Evolutionary conservation across 2,113 vertebrate genomes (phyloP).

Genomic region (Cyanocitta stelleri): DNA sequence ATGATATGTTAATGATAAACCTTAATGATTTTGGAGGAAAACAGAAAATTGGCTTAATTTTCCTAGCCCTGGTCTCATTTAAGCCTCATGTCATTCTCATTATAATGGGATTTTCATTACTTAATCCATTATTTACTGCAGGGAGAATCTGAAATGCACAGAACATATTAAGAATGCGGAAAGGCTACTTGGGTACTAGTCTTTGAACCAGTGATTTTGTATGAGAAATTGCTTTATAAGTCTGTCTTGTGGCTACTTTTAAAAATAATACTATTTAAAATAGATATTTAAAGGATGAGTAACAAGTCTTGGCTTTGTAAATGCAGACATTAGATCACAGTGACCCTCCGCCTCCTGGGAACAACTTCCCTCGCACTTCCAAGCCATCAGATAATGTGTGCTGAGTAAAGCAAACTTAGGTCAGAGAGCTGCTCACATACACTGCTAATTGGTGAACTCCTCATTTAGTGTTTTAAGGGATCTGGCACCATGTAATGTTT

Average conservation of each 20-base stretch:
- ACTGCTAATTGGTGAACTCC: neutral
- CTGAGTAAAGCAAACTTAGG: neutral
- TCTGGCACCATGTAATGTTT: neutral
- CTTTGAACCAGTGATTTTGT: neutral
- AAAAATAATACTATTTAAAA: conserved; percentile 1
- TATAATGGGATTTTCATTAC: conserved; percentile 2
- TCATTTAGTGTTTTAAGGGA: neutral
- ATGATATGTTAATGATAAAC: neutral
- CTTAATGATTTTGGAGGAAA: conserved; percentile 15
- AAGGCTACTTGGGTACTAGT: neutral
- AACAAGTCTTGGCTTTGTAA: conserved; percentile 24
- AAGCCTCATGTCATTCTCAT: neutral
- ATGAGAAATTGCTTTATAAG: neutral
- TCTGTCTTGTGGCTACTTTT: neutral
- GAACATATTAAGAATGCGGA: neutral
- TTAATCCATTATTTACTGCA: conserved; percentile 30
- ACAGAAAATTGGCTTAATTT: neutral
- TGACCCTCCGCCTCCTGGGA: neutral
- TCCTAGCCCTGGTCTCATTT: neutral
- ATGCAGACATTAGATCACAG: conserved; percentile 53
- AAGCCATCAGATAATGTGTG: neutral
- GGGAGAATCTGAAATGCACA: neutral
- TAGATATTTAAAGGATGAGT: neutral
- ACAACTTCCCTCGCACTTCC: neutral
- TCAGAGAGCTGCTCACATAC: neutral